These are phyloP conservation scores for Endotricha flammealis DNA, from an alignment of 2,888 invertebrate genomes.

Conservation along the genomic window DNA sequence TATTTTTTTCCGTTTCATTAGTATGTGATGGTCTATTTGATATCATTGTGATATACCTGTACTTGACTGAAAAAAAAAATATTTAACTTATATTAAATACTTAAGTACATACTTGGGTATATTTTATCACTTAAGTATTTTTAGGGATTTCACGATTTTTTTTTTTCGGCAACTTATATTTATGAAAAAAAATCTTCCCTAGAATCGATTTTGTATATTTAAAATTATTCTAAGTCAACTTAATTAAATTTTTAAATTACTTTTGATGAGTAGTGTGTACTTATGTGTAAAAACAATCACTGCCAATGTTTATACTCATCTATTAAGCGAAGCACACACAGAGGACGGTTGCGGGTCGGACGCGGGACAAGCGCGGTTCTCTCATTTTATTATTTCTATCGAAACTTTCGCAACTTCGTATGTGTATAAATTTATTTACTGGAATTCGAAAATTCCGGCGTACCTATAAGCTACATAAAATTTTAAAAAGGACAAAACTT, in stretches of 20 bases:
- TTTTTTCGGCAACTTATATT: too few species aligned
- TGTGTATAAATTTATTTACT: too few species aligned
- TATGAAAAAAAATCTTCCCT: background rate
- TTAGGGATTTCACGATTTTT: conserved; percentile 2
- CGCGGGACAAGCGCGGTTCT: too few species aligned
- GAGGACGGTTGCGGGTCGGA: too few species aligned
- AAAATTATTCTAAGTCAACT: conserved; percentile 41
- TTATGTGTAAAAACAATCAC: conserved; percentile 32
- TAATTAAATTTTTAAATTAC: conserved; percentile 5
- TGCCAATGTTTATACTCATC: conserved; percentile 48
- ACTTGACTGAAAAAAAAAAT: conserved; percentile 37
- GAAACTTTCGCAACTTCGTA: too few species aligned
- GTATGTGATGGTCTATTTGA: too few species aligned
- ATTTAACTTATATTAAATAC: conserved; percentile 24
- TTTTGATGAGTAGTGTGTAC: conserved; percentile 9
- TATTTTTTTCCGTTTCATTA: too few species aligned
- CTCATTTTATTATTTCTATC: too few species aligned
- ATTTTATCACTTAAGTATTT: conserved; percentile 9
- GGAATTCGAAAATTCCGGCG: too few species aligned
- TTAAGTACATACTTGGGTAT: conserved; percentile 6
- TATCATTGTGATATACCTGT: conserved; percentile 24
- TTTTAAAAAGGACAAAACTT: too few species aligned
- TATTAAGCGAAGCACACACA: too few species aligned
- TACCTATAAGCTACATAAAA: too few species aligned
- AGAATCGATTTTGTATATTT: conserved; percentile 3